Evolutionary conservation across 2,888 invertebrate species (phyloP), one percentile per base, ranked within the genome.

Genomic region (Chymomyza procnemis): DNA sequence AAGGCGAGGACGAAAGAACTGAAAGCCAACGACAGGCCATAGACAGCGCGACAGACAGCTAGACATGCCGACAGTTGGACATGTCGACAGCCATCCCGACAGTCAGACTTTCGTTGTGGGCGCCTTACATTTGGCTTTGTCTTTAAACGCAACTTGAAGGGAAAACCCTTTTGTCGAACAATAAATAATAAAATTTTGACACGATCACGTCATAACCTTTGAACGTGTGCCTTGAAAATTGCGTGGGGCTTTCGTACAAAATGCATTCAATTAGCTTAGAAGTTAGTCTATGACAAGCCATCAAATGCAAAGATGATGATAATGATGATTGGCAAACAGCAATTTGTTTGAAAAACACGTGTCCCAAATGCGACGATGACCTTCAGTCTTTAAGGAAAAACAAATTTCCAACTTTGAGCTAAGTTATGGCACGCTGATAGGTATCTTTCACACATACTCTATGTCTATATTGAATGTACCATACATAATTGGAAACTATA

Each of bases 161-260:
- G 85, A 78, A 77, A 89, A 84, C 85, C 88, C 89, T 87, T 88
- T 88, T 26, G n/a, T 85, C 75, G 71, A 80, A 88, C 82, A 86
- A 89, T 89, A 89, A 89, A 89, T 88, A 88, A 89, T 21, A 84
- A 81, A 89, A 89, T 80, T 88, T 85, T 89, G 89, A 89, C 89
- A 89, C 85, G 89, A 87, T 89, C 83, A 88, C 88, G 88, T 89
- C 88, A 87, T 89, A 89, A 89, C 89, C 89, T 89, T 89, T 89
- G 89, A 89, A 89, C 89, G 88, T 87, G 85, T 63, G 59, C 60
- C 62, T 48, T 18, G 16, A 18, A 50, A 8, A 50, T 50, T 50
- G 50, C 50, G 50, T 50, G 50, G 50, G 18, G 50, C 16, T 19
- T 19, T 26, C 6, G 6, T 66, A 63, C 60, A 55, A 66, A 71